These are phyloP conservation scores for Alectura lathami DNA, from an alignment of 2,113 vertebrate species.

Conservation along the genomic window DNA sequence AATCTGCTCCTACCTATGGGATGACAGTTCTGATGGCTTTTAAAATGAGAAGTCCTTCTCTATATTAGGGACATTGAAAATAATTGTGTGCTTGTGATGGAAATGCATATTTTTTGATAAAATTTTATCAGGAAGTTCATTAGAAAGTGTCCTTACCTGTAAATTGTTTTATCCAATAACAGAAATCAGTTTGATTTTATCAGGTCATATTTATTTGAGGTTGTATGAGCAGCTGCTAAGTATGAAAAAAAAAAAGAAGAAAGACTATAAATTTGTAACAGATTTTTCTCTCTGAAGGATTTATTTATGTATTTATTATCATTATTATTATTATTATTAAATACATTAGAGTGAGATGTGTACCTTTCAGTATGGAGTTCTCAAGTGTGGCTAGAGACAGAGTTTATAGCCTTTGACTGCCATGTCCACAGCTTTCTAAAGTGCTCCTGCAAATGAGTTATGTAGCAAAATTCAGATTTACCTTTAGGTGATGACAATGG, in stretches of 20 bases:
- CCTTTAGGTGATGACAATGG: background rate
- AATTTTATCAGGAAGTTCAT: background rate
- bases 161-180: background rate
- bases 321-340: background rate
- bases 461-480: background rate
- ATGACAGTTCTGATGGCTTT: background rate
- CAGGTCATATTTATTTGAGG: background rate
- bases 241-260: background rate
- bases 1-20: slow-evolving; percentile 11
- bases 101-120: background rate
- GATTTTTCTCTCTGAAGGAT: background rate
- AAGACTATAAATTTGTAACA: background rate
- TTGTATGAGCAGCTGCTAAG: background rate
- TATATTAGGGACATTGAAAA: background rate
- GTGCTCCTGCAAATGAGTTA: background rate
- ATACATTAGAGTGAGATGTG: background rate
- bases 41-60: background rate
- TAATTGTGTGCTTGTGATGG: background rate
- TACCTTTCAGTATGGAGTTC: background rate
- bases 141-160: background rate
- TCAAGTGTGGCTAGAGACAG: background rate
- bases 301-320: background rate
- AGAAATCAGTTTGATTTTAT: background rate
- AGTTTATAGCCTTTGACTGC: background rate
- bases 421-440: background rate